These are phyloP conservation scores for Watsonalla binaria DNA, from an alignment of 2,888 invertebrate genomes.

Conservation along the genomic window DNA sequence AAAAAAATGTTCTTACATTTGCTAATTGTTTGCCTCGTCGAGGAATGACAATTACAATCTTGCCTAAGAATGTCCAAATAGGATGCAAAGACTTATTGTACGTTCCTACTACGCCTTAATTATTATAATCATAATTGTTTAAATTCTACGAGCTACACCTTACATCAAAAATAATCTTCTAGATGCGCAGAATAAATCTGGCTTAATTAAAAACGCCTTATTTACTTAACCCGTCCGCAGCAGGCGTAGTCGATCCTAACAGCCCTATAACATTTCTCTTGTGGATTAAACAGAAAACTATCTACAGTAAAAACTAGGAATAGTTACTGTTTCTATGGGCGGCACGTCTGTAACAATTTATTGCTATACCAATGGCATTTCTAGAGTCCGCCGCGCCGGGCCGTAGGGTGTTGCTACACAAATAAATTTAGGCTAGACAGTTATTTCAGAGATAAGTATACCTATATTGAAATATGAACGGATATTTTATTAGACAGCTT, in stretches of 20 bases:
- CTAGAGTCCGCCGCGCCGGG: conserved; percentile 42
- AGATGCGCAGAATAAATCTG: no score
- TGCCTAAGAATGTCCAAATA: no score
- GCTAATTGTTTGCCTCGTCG: no score
- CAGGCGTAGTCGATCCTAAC: conserved; percentile 12
- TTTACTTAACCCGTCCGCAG: no score
- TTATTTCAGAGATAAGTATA: conserved; percentile 4
- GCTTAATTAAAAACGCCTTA: no score
- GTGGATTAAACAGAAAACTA: conserved; percentile 50
- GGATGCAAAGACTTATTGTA: no score
- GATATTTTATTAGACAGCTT: conserved; percentile 52
- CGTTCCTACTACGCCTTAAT: no score
- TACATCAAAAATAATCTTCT: no score
- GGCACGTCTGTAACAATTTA: conserved; percentile 60
- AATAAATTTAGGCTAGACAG: conserved; percentile 51
- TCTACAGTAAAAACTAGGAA: conserved; percentile 51
- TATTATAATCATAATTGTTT: no score
- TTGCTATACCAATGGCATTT: conserved; percentile 56
- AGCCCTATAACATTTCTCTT: conserved; percentile 26
- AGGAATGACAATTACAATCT: no score
- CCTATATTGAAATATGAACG: conserved; percentile 57
- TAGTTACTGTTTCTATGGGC: conserved; percentile 31
- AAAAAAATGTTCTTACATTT: no score
- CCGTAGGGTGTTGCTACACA: conserved; percentile 54
- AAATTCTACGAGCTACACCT: no score